Conservation (phyloP, 2,797 vertebrate genomes). For the Etheostoma perlongum region DNA sequence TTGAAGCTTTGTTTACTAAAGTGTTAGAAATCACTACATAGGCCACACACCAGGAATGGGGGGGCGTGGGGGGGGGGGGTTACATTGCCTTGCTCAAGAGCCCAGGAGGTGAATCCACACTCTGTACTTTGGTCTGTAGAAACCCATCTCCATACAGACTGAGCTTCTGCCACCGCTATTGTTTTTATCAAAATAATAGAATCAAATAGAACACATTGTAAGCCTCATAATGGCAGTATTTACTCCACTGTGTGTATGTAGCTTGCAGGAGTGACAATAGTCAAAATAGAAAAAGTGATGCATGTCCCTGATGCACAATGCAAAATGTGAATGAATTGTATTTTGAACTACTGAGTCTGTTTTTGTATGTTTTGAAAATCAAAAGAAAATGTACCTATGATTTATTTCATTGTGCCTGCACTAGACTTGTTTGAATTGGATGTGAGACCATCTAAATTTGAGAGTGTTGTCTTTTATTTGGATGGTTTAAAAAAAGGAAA, state of each 20-base stretch:
- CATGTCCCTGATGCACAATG: background rate
- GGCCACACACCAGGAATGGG: no score
- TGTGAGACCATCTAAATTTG: background rate
- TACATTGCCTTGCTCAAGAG: no score
- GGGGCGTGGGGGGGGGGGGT: no score
- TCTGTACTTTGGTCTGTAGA: no score
- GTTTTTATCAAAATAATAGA: constrained; percentile 24
- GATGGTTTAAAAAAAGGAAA: background rate
- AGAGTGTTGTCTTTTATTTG: background rate
- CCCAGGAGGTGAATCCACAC: no score
- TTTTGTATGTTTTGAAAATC: background rate
- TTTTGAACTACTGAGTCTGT: background rate
- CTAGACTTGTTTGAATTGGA: background rate
- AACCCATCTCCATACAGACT: no score
- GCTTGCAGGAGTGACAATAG: background rate
- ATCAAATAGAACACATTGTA: background rate
- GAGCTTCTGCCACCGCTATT: background rate
- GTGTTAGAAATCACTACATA: no score
- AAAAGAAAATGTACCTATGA: background rate
- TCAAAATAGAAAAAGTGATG: background rate
- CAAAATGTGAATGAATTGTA: constrained; percentile 1
- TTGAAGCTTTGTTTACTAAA: constrained; percentile 24
- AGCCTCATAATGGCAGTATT: background rate
- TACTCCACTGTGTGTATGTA: background rate
- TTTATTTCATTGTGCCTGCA: background rate